These are phyloP conservation scores for Anabas testudineus DNA, from an alignment of 2,797 vertebrate genomes.

Conservation along the genomic window DNA sequence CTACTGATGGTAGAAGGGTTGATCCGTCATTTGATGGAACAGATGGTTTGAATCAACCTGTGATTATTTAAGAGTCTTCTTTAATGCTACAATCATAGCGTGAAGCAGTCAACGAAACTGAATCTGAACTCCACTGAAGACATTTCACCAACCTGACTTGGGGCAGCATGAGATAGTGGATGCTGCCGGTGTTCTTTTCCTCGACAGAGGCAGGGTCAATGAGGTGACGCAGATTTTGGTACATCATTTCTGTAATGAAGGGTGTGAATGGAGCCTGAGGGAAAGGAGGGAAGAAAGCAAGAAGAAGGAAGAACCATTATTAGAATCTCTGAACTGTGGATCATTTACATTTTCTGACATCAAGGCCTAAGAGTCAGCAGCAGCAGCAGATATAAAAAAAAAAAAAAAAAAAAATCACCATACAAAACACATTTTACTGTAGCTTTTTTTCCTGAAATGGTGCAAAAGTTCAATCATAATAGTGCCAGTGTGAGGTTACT, in stretches of 20 bases:
- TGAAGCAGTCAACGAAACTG: background rate
- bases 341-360: slow-evolving; percentile 58
- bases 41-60: too few relatives aligned
- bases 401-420: too few relatives aligned
- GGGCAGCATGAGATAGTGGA: slow-evolving; percentile 98
- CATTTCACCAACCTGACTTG: slow-evolving; percentile 87
- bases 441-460: background rate
- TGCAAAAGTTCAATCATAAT: slow-evolving; percentile 54
- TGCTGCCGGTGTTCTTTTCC: slow-evolving; percentile 92
- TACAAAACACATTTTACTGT: slow-evolving; percentile 26
- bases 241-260: slow-evolving; percentile 99
- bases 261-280: slow-evolving; percentile 96
- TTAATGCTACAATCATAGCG: background rate
- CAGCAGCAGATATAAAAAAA: slow-evolving; percentile 26
- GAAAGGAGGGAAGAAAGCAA: slow-evolving; percentile 32
- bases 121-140: slow-evolving; percentile 11
- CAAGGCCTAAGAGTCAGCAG: slow-evolving; percentile 46
- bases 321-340: slow-evolving; percentile 35
- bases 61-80: background rate
- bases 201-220: slow-evolving; percentile 89
- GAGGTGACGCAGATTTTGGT: slow-evolving; percentile 94
- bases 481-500: slow-evolving; percentile 37
- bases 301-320: slow-evolving; percentile 32
- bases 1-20: background rate
- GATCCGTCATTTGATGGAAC: background rate